Evolutionary conservation across 30 jellyfish, hydroid and myxozoan species (phyloP).

Genomic region (Aurelia sp.): DNA sequence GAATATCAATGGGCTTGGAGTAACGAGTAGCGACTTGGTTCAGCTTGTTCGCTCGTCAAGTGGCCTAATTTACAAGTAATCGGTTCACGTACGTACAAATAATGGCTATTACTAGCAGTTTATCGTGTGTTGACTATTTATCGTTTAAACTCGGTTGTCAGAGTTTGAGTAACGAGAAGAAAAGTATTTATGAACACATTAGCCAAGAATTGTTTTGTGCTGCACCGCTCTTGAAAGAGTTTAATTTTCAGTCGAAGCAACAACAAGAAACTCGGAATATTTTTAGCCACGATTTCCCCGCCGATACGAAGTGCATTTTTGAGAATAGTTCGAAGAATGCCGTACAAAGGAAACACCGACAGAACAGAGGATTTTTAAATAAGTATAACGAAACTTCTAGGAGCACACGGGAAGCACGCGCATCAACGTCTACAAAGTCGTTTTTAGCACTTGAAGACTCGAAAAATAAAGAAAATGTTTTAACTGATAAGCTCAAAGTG

Average conservation of each 20-base stretch:
- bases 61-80: not conserved
- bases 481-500: not conserved
- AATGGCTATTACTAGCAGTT: constrained; percentile 55
- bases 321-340: not conserved
- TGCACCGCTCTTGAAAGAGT: constrained; percentile 29
- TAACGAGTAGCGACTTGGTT: not conserved
- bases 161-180: constrained; percentile 30
- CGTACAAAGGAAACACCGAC: not conserved
- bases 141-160: constrained; percentile 65
- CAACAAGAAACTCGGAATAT: constrained; percentile 35
- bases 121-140: constrained; percentile 62
- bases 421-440: not conserved
- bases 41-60: not conserved
- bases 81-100: not conserved
- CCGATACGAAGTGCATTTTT: not conserved
- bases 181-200: constrained; percentile 27
- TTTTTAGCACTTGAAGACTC: not conserved
- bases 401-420: not conserved
- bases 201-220: constrained; percentile 49
- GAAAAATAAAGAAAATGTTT: not conserved
- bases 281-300: not conserved
- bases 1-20: constrained; percentile 60
- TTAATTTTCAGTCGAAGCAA: not conserved
- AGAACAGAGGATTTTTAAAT: not conserved
- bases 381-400: not conserved